Conservation (phyloP, 2,797 vertebrate genomes). For the Fratercula arctica region DNA sequence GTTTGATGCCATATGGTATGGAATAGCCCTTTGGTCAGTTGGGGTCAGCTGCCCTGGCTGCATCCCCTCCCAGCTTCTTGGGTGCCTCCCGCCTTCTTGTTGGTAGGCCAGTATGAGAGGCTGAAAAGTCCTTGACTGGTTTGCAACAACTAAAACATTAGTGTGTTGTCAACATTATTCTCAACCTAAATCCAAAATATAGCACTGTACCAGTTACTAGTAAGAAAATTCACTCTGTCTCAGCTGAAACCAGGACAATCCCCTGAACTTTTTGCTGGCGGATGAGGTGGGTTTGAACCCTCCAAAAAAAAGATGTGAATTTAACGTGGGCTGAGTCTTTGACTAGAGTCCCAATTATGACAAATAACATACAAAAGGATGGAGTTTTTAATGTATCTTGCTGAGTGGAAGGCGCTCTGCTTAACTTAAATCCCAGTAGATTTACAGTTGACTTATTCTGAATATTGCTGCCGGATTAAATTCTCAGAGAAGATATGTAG, state of each 20-base stretch:
- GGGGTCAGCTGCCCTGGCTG: not conserved
- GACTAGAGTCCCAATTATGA: not conserved
- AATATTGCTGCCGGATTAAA: not conserved
- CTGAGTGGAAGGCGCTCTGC: not conserved
- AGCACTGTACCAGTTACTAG: not conserved
- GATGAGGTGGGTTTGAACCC: not conserved
- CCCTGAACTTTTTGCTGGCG: accelerated
- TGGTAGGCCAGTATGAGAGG: not conserved
- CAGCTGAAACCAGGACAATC: not conserved
- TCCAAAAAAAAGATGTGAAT: not conserved
- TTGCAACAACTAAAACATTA: not conserved
- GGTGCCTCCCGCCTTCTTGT: not conserved
- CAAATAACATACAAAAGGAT: not conserved
- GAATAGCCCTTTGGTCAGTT: not conserved
- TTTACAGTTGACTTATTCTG: not conserved
- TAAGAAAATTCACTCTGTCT: not conserved
- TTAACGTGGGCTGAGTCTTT: not conserved
- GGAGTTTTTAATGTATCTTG: not conserved
- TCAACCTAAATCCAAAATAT: not conserved
- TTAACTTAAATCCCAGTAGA: not conserved
- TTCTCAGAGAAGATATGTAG: not conserved
- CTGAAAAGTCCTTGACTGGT: not conserved
- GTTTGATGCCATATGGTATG: not conserved
- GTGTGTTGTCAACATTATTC: not conserved
- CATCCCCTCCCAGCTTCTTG: not conserved